Evolutionary conservation across 2,113 vertebrate genomes (phyloP).

Genomic region (Gadus chalcogrammus): DNA sequence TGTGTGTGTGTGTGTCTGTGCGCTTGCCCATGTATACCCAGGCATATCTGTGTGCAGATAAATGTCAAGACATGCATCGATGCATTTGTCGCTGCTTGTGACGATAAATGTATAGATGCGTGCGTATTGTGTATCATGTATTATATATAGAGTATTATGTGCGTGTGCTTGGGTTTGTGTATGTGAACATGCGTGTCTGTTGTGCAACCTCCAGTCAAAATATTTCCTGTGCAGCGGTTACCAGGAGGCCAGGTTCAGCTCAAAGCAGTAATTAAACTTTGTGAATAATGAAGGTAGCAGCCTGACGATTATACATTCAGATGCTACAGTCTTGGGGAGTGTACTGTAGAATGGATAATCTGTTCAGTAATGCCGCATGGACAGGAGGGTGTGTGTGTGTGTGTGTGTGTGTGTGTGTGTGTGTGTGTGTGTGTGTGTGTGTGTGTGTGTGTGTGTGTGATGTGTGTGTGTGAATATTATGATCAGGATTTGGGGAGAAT

Average conservation of each 20-base stretch:
- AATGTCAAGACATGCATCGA: background rate
- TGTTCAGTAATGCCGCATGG: too few species aligned
- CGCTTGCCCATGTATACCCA: background rate
- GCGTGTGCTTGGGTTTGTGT: constrained; percentile 1
- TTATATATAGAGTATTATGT: background rate
- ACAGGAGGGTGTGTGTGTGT: constrained; percentile 1
- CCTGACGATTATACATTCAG: background rate
- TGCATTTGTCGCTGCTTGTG: background rate
- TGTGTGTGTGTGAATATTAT: too few species aligned
- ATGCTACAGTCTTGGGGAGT: background rate
- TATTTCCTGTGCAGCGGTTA: background rate
- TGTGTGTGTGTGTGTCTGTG: constrained; percentile 1
- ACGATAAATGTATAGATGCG: background rate
- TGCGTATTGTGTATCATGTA: background rate
- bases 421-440: too few species aligned
- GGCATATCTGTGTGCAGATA: background rate
- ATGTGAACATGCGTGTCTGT: background rate
- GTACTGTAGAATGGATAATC: background rate
- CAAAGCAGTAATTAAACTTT: background rate
- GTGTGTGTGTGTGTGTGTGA: background rate
- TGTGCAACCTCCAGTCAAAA: background rate
- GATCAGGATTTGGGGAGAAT: too few species aligned
- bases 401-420: too few species aligned
- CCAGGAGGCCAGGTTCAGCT: background rate
- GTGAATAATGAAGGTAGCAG: background rate